Percentiles rank a stretch among this genome's conserved stretches.
These are phyloP conservation scores for Aradophagus sp. DNA, from an alignment of 1,140 invertebrate genomes.

Conservation along the genomic window DNA sequence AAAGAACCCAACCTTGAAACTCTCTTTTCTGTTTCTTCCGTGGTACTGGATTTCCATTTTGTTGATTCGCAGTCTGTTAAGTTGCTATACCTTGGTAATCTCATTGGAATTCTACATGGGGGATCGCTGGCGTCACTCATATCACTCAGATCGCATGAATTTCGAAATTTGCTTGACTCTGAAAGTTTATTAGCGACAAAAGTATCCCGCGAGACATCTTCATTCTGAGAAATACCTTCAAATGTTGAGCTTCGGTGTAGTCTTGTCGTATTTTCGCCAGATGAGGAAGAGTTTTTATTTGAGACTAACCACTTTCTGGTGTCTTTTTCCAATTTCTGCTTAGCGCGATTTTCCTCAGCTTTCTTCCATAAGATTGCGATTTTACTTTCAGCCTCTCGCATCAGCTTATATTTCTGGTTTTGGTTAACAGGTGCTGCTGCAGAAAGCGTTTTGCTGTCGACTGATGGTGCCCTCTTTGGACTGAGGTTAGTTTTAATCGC, in stretches of 20 bases:
- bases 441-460: no score
- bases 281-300: slow-evolving; percentile 24
- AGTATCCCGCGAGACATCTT: slow-evolving; percentile 27
- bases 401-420: slow-evolving; percentile 68
- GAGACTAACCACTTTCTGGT: slow-evolving; percentile 80
- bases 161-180: slow-evolving; percentile 57
- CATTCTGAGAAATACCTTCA: slow-evolving; percentile 77
- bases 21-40: slow-evolving; percentile 64
- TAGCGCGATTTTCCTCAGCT: slow-evolving; percentile 83
- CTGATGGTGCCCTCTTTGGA: slow-evolving; percentile 63
- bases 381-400: slow-evolving; percentile 87
- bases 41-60: slow-evolving; percentile 8
- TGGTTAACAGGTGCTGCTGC: background rate
- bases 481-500: slow-evolving; percentile 8
- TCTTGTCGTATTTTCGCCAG: slow-evolving; percentile 66
- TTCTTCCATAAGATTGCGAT: slow-evolving; percentile 92
- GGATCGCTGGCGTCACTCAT: slow-evolving; percentile 63
- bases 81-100: slow-evolving; percentile 56
- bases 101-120: slow-evolving; percentile 62
- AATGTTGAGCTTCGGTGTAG: slow-evolving; percentile 83
- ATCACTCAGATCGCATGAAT: slow-evolving; percentile 67
- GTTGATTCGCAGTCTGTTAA: slow-evolving; percentile 22
- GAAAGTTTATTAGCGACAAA: slow-evolving; percentile 11
- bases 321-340: slow-evolving; percentile 76
- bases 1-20: slow-evolving; percentile 64